phyloP scores from a whole-genome alignment of 1,140 invertebrate species.

The Aethina tumida region DNA sequence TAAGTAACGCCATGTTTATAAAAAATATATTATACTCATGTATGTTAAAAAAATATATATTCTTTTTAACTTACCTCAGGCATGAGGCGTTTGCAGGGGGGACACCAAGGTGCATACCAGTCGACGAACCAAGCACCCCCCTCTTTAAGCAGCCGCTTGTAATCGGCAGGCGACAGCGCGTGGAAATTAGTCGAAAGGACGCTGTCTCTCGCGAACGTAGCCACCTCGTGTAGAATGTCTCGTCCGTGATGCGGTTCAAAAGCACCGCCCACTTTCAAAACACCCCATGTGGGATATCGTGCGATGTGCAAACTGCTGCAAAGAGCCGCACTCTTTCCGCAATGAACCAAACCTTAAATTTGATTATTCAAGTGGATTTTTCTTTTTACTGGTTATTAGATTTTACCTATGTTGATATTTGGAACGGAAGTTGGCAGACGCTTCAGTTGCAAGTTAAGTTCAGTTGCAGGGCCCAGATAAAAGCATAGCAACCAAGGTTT shows the following conservation, averaged over 20 bases:
- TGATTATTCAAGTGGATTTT: not conserved
- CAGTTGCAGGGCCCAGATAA: constrained; percentile 42
- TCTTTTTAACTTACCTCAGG: no score
- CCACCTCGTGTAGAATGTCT: constrained; percentile 51
- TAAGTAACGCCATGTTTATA: no score
- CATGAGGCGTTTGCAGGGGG: constrained; percentile 65
- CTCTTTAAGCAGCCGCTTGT: constrained; percentile 40
- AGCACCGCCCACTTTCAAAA: constrained; percentile 59
- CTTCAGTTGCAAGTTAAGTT: constrained; percentile 46
- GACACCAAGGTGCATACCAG: constrained; percentile 78
- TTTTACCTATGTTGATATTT: constrained; percentile 45
- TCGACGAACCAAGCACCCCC: constrained; percentile 60
- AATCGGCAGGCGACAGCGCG: constrained; percentile 50
- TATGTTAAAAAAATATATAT: no score
- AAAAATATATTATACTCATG: no score
- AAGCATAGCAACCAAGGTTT: constrained; percentile 58
- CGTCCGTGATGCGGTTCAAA: constrained; percentile 64
- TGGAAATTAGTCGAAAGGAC: constrained; percentile 51
- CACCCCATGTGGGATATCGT: constrained; percentile 59
- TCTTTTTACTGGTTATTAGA: not conserved
- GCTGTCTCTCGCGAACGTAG: constrained; percentile 57
- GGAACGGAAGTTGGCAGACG: constrained; percentile 50
- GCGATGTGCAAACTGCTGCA: constrained; percentile 47
- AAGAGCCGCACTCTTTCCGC: constrained; percentile 40
- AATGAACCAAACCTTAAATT: constrained; percentile 49